A percentile compares a stretch with the other conserved stretches of the same genome.
Conservation (phyloP, 2,888 invertebrate genomes). For the Cephus pygmeus region DNA sequence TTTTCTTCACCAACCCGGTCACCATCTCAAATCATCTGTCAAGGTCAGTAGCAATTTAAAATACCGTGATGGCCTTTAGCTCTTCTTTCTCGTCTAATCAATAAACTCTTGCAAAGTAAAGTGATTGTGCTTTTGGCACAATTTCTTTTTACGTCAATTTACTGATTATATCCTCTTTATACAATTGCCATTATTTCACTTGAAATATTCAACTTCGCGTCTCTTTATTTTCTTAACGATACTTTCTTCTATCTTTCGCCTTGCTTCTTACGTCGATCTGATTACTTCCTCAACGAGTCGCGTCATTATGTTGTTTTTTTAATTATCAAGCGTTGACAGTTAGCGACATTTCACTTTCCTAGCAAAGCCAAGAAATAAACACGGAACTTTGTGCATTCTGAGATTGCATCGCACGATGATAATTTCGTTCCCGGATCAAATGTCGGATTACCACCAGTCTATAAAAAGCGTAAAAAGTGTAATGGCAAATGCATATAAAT, state of each 20-base stretch:
- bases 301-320: neutral
- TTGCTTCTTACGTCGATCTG: neutral
- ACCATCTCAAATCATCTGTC: neutral
- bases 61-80: neutral
- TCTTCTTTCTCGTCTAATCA: neutral
- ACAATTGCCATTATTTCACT: neutral
- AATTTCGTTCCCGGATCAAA: neutral
- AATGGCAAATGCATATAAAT: neutral
- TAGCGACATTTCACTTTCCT: neutral
- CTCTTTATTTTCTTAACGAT: too few species aligned
- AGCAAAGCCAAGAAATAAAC: neutral
- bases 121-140: neutral
- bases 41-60: neutral
- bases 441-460: neutral
- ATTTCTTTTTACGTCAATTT: neutral
- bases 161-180: neutral
- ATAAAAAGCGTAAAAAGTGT: neutral
- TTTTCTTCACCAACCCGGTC: slow-evolving; percentile 9
- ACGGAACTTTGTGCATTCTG: neutral
- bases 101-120: neutral
- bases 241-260: too few species aligned
- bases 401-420: neutral
- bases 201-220: neutral
- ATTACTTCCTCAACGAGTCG: neutral
- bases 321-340: neutral